Percentiles rank a stretch among this genome's conserved stretches.
phyloP scores from a whole-genome alignment of 2,888 invertebrate species.

The Magallana nippona region DNA sequence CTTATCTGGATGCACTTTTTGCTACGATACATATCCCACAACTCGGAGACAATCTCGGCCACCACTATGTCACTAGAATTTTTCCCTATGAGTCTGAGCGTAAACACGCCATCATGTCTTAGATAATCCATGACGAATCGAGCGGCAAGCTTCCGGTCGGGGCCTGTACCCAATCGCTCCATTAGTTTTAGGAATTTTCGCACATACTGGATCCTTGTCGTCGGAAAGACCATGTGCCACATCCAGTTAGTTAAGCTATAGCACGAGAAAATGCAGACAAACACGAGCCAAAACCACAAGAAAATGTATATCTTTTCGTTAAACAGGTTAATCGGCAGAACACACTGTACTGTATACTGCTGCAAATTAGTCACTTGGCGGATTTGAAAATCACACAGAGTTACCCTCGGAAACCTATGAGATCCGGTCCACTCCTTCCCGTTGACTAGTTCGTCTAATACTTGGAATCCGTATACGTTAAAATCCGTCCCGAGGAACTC shows the following conservation, averaged over 20 bases:
- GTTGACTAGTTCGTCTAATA: constrained; percentile 79
- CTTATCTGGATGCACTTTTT: constrained; percentile 74
- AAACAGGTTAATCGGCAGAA: constrained; percentile 75
- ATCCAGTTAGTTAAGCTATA: constrained; percentile 76
- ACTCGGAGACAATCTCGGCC: constrained; percentile 76
- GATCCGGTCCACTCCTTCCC: constrained; percentile 77
- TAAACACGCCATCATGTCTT: constrained; percentile 78
- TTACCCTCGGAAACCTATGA: constrained; percentile 77
- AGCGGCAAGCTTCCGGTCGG: constrained; percentile 77
- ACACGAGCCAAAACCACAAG: constrained; percentile 79
- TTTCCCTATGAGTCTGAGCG: constrained; percentile 76
- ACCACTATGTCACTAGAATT: constrained; percentile 79
- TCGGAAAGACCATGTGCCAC: constrained; percentile 78
- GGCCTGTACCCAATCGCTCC: constrained; percentile 77
- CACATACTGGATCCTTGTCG: constrained; percentile 79
- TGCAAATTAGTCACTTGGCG: constrained; percentile 77
- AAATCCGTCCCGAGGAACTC: constrained; percentile 80
- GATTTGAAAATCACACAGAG: constrained; percentile 79
- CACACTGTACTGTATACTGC: constrained; percentile 75
- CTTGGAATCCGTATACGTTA: constrained; percentile 80
- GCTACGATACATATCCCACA: constrained; percentile 77
- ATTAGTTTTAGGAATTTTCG: constrained; percentile 81
- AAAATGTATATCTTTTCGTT: constrained; percentile 80
- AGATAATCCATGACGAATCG: constrained; percentile 78
- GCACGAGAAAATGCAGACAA: constrained; percentile 75